Evolutionary conservation across 2,797 vertebrate genomes (phyloP), one percentile per base, ranked within the genome.

Genomic region (Gorsachius magnificus): DNA sequence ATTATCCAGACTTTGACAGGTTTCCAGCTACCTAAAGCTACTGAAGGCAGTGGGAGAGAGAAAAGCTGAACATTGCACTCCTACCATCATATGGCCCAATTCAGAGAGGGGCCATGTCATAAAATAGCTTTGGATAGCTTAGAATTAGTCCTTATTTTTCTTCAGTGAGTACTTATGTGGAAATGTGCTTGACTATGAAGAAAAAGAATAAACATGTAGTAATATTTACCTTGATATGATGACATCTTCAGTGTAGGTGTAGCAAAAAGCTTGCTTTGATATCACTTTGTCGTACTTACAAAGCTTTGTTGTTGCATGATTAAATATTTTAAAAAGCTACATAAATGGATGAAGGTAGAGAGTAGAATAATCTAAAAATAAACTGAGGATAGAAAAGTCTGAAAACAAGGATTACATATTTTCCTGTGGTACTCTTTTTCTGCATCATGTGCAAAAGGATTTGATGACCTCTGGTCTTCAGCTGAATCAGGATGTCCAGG

Each of bases 401-500:
- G 71, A 74, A 80, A 87, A 60, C 79, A 93, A 93, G 28, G 77
- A 79, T 58, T 84, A 17, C 11, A 4, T 91, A 19, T 66, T 94
- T 83, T 82, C 36, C 70, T 90, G 81, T 88, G 13, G 50, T 65
- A 83, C 64, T 75, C 26, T 81, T 45, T 46, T 46, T 26, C 56
- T 87, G 46, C 96, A 69, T 96, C 86, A 48, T 33, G 4, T 90
- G 66, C 89, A 87, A 71, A 96, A 96, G 58, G 93, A 95, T 91
- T 94, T 95, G 35, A 77, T 93, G 89, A 82, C 54, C 63, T 89
- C 83, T 81, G 57, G 33, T 87, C 91, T 93, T 95, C 96, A 92
- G 68, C 90, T 93, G 91, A 90, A 91, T 96, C 65, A 72, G 78
- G 75, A 82, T 96, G 72, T 90, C 87, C 94, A 91, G 92, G 90